phyloP scores from a whole-genome alignment of 2,888 invertebrate genomes.

The Xanthorhoe spadicearia region DNA sequence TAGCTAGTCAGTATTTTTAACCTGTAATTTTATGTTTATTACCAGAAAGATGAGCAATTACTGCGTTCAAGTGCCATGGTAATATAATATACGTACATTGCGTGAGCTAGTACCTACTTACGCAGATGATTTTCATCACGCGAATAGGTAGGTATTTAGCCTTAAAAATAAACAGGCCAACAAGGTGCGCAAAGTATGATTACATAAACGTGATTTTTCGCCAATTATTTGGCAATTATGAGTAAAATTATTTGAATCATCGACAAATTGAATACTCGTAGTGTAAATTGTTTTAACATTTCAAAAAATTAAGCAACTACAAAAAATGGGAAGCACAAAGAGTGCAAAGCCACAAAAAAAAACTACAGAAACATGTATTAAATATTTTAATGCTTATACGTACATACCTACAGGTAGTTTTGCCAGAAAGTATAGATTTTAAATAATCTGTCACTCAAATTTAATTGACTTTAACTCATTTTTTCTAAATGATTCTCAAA shows the following conservation, averaged over 20 bases:
- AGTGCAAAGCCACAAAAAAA: too few relatives aligned
- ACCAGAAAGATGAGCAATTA: slow-evolving; percentile 18
- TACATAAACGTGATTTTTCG: slow-evolving; percentile 12
- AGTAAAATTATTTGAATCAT: slow-evolving; percentile 19
- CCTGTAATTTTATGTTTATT: slow-evolving; percentile 13
- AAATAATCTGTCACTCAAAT: too few relatives aligned
- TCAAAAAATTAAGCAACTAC: neutral
- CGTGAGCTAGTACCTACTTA: slow-evolving; percentile 14
- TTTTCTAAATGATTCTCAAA: too few relatives aligned
- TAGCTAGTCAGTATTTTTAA: neutral
- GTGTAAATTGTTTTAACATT: slow-evolving; percentile 4
- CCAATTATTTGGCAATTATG: slow-evolving; percentile 27
- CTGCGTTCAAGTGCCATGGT: slow-evolving; percentile 9
- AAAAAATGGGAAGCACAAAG: too few relatives aligned
- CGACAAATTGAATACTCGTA: slow-evolving; percentile 21
- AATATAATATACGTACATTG: slow-evolving; percentile 20
- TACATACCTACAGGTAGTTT: too few relatives aligned
- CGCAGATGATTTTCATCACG: slow-evolving; percentile 30
- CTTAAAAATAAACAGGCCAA: slow-evolving; percentile 19
- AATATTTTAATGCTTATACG: too few relatives aligned
- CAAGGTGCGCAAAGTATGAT: slow-evolving; percentile 13
- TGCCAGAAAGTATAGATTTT: too few relatives aligned
- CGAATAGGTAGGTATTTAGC: slow-evolving; percentile 8
- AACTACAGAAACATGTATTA: too few relatives aligned
- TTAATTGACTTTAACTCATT: too few relatives aligned